Evolutionary conservation across 1,140 invertebrate species (phyloP).

Genomic region (Hycleus phaleratus): DNA sequence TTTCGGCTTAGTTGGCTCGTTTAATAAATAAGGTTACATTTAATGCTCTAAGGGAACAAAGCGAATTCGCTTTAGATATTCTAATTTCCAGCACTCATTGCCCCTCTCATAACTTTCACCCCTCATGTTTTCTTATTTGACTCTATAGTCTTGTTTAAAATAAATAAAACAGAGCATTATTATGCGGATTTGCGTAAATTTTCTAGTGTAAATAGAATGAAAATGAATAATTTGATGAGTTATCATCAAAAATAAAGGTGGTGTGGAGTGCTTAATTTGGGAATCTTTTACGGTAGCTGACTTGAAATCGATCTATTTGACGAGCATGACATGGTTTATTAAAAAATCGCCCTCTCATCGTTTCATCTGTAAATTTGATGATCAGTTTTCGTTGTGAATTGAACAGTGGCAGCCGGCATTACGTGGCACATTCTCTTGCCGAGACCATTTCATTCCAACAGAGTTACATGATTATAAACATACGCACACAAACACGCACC

Average conservation of each 20-base stretch:
- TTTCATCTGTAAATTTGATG: constrained; percentile 16
- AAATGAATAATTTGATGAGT: too few relatives aligned
- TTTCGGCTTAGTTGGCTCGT: constrained; percentile 35
- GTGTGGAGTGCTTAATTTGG: too few relatives aligned
- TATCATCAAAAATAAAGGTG: too few relatives aligned
- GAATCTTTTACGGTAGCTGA: too few relatives aligned
- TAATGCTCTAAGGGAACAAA: constrained; percentile 34
- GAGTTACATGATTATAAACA: not conserved
- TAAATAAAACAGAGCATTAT: too few relatives aligned
- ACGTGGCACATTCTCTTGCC: constrained; percentile 15
- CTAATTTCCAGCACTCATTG: constrained; percentile 35
- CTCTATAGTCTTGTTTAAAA: too few relatives aligned
- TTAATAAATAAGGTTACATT: constrained; percentile 37
- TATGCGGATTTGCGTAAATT: too few relatives aligned
- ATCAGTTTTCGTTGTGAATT: constrained; percentile 15
- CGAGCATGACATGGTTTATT: constrained; percentile 17
- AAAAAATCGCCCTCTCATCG: constrained; percentile 20
- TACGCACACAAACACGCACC: not conserved
- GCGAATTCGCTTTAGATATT: constrained; percentile 33
- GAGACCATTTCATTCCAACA: not conserved
- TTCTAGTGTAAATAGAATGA: too few relatives aligned
- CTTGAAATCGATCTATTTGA: too few relatives aligned
- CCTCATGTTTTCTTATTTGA: too few relatives aligned
- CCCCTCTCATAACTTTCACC: constrained; percentile 27
- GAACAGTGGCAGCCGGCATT: constrained; percentile 20